Evolutionary conservation across 2,888 invertebrate genomes (phyloP).

Genomic region (Drosophila melanosoma): DNA sequence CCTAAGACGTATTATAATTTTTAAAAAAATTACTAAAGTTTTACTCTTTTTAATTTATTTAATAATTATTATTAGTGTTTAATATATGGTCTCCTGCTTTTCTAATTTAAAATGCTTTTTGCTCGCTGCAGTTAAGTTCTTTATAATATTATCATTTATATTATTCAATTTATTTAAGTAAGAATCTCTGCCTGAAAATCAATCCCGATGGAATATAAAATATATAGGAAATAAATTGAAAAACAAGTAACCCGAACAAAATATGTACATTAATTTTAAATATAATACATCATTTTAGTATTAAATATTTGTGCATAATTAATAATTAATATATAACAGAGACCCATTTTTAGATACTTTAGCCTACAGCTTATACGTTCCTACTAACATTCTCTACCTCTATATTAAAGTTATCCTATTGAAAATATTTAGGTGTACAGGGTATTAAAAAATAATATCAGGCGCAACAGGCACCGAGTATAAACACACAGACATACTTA

Average conservation of each 20-base stretch:
- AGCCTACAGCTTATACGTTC: neutral
- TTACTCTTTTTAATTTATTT: neutral
- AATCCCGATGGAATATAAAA: neutral
- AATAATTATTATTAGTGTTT: neutral
- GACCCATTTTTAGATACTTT: neutral
- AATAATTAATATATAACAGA: neutral
- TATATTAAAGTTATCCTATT: neutral
- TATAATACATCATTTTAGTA: neutral
- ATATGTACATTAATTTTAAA: neutral
- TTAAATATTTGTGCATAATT: neutral
- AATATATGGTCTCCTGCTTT: neutral
- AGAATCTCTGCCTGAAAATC: neutral
- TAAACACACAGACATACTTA: neutral
- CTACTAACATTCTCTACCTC: neutral
- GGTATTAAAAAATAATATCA: neutral
- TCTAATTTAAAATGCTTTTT: no score
- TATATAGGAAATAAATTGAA: neutral
- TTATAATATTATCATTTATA: neutral
- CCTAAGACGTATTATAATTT: neutral
- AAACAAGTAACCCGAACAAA: neutral
- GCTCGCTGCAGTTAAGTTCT: neutral
- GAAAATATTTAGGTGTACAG: neutral
- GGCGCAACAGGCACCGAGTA: slow-evolving; percentile 4
- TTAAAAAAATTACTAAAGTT: neutral
- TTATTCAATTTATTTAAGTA: neutral